A percentile compares a stretch with the other conserved stretches of the same genome.
Conservation (phyloP, 1,140 invertebrate species). For the Elysia chlorotica region DNA sequence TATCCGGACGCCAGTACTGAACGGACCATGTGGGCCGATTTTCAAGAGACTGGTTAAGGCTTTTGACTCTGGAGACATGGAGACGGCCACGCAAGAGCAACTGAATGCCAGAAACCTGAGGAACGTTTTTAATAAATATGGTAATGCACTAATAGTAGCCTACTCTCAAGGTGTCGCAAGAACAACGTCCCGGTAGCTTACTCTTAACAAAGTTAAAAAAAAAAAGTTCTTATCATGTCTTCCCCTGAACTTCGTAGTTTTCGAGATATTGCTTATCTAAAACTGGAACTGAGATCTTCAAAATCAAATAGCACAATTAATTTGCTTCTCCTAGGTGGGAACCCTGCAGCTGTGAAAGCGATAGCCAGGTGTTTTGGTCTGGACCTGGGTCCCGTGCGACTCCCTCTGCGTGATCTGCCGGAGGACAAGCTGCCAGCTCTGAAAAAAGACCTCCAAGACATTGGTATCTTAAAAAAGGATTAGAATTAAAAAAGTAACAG, state of each 20-base stretch:
- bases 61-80: slow-evolving; percentile 40
- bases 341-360: slow-evolving; percentile 34
- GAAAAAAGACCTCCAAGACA: slow-evolving; percentile 26
- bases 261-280: background rate
- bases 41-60: slow-evolving; percentile 38
- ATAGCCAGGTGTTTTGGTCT: slow-evolving; percentile 34
- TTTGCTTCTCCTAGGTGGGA: slow-evolving; percentile 30
- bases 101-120: too few species aligned
- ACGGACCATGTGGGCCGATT: slow-evolving; percentile 33
- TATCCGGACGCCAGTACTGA: slow-evolving; percentile 33
- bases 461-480: too few species aligned
- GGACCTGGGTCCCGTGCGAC: slow-evolving; percentile 35
- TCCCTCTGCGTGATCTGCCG: slow-evolving; percentile 30
- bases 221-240: background rate
- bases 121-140: too few species aligned
- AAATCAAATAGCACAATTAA: background rate
- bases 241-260: background rate
- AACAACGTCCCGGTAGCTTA: background rate
- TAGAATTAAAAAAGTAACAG: too few species aligned
- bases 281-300: background rate
- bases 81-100: slow-evolving; percentile 39
- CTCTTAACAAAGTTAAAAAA: background rate
- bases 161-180: background rate
- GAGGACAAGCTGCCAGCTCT: slow-evolving; percentile 20
- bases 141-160: background rate